A percentile compares a stretch with the other conserved stretches of the same genome.
Evolutionary conservation across 2,888 invertebrate species (phyloP).

Genomic region (Masnerella sp.): DNA sequence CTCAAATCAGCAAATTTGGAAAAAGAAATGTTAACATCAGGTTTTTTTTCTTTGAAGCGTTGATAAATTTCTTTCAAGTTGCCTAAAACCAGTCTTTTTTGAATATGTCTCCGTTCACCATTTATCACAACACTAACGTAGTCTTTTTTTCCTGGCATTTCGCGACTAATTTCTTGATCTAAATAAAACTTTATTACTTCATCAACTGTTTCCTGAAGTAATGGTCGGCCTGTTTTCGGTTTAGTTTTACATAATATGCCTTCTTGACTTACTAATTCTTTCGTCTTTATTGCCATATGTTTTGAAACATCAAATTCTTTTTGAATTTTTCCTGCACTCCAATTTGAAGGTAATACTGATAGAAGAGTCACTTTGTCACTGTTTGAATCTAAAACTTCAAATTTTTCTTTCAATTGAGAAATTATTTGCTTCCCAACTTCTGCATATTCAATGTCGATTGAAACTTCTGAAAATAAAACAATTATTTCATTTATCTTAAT

Average conservation of each 20-base stretch:
- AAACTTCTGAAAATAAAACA: neutral
- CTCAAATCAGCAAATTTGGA: constrained; percentile 26
- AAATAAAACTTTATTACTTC: neutral
- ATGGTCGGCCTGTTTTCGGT: neutral
- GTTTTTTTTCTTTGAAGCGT: constrained; percentile 26
- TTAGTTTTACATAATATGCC: neutral
- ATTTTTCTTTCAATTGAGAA: neutral
- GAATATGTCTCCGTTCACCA: neutral
- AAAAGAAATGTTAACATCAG: constrained; percentile 22
- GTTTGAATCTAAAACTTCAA: neutral
- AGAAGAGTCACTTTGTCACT: neutral
- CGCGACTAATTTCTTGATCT: constrained; percentile 1
- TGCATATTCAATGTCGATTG: neutral
- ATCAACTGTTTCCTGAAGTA: neutral
- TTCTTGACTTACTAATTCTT: constrained; percentile 1
- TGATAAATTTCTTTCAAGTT: constrained; percentile 39
- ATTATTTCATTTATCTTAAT: neutral
- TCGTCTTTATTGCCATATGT: constrained; percentile 3
- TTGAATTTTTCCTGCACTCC: neutral
- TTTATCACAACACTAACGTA: neutral
- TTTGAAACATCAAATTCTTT: constrained; percentile 1
- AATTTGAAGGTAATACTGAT: constrained; percentile 4
- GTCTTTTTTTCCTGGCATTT: constrained; percentile 16
- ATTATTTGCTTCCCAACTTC: neutral
- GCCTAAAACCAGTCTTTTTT: constrained; percentile 39